Base-by-base conservation (phyloP, 2,797 vertebrate genomes). In the Platalea minor region DNA sequence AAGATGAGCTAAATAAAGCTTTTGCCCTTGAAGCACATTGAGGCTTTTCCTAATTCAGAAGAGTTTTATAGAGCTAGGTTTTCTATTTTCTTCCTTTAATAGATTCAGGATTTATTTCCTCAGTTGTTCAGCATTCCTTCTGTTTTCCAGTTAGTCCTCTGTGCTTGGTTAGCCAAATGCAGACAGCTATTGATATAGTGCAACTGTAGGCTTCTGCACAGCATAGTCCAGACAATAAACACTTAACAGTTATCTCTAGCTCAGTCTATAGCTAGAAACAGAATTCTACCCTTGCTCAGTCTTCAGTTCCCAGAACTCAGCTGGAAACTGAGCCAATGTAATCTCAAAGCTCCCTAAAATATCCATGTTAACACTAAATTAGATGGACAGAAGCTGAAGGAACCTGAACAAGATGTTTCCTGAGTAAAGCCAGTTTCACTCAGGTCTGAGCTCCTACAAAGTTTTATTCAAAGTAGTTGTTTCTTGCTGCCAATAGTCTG, bases 31-130 rank as follows among this genome's bases (percentile, higher is more conserved):
- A 70, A 74, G 53, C 23, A 70, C 35, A 41, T 4, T 33, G 46
- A 77, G 46, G 35, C 5, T 87, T 19, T 73, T 88, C 31, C 21
- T 70, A 87, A 93, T 89, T 82, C 67, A 89, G 21, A 33, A 16
- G 33, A 56, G 24, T 57, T 94, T 75, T 93, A 77, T 10, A 75
- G 64, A 77, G 23, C 21, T 73, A 59, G 23, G n/a, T 68, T 93
- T 96, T 89, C 74, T 83, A 85, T 93, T 92, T 87, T 91, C 74
- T 94, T 79, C 48, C 67, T 77, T 93, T 80, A 88, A 90, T 87
- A 90, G 80, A 91, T 41, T 89, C 43, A 74, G 57, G 74, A 96
- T 93, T 95, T 95, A 92, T 94, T 93, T 81, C 68, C 43, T 68
- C 10, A 3, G 48, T 51, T 87, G 80, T 28, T 80, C 78, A 50